These are phyloP conservation scores for Parnassius glacialis DNA, from an alignment of 2,888 invertebrate species.

Conservation along the genomic window DNA sequence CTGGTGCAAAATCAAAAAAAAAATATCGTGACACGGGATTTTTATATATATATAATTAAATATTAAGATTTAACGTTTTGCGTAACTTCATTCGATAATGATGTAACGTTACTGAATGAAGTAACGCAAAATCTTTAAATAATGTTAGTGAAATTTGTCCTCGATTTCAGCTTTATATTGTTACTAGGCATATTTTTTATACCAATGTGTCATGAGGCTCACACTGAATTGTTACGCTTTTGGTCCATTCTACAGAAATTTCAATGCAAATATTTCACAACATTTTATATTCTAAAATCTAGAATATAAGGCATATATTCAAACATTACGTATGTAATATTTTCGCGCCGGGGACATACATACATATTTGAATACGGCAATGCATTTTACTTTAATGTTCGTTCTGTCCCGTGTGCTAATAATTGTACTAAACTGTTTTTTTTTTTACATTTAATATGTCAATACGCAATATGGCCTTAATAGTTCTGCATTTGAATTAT, in stretches of 20 bases:
- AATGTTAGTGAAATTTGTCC: no score
- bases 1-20: no score
- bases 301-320: conserved; percentile 16
- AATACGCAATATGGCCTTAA: conserved; percentile 43
- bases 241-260: neutral
- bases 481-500: conserved; percentile 6
- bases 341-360: conserved; percentile 15
- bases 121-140: no score
- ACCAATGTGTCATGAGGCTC: no score
- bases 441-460: conserved; percentile 48
- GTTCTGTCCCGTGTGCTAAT: conserved; percentile 40
- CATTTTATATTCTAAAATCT: conserved; percentile 4
- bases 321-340: conserved; percentile 16
- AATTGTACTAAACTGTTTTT: conserved; percentile 39
- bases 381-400: conserved; percentile 29
- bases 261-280: neutral
- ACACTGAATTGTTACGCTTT: neutral
- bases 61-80: no score
- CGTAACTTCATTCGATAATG: no score
- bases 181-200: no score
- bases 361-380: conserved; percentile 24
- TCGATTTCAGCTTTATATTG: no score
- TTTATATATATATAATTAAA: no score
- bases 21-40: no score
- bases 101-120: no score